phyloP scores from a whole-genome alignment of 2,113 vertebrate genomes.

The Pontoporia blainvillei region DNA sequence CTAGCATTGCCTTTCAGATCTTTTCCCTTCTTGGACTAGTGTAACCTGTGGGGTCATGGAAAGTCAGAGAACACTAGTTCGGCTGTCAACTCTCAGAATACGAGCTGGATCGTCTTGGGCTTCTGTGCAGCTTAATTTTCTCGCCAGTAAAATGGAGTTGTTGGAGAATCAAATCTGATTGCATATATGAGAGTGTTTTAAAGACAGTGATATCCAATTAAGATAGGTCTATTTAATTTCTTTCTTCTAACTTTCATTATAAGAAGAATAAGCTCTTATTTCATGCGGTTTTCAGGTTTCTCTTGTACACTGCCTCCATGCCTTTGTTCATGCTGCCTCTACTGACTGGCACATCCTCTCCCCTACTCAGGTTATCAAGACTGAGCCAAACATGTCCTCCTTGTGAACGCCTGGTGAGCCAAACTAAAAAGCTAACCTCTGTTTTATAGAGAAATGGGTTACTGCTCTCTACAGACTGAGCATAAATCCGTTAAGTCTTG shows the following conservation, averaged over 20 bases:
- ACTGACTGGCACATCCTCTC: fast-evolving
- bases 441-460: not conserved
- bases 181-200: not conserved
- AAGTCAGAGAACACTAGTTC: not conserved
- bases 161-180: not conserved
- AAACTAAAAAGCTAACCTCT: not conserved
- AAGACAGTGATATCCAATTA: not conserved
- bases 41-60: not conserved
- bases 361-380: not conserved
- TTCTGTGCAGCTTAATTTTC: not conserved
- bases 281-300: not conserved
- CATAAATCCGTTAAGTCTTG: not conserved
- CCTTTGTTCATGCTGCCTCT: not conserved
- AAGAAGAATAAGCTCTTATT: not conserved
- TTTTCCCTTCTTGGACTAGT: not conserved
- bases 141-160: not conserved
- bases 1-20: not conserved
- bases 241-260: not conserved
- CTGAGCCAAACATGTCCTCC: not conserved
- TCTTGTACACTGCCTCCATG: fast-evolving
- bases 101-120: not conserved
- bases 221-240: not conserved
- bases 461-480: not conserved
- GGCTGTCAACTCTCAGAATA: not conserved
- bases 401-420: not conserved